These are phyloP conservation scores for Drosophila yakuba DNA, from an alignment of 1,140 invertebrate species.

Conservation along the genomic window DNA sequence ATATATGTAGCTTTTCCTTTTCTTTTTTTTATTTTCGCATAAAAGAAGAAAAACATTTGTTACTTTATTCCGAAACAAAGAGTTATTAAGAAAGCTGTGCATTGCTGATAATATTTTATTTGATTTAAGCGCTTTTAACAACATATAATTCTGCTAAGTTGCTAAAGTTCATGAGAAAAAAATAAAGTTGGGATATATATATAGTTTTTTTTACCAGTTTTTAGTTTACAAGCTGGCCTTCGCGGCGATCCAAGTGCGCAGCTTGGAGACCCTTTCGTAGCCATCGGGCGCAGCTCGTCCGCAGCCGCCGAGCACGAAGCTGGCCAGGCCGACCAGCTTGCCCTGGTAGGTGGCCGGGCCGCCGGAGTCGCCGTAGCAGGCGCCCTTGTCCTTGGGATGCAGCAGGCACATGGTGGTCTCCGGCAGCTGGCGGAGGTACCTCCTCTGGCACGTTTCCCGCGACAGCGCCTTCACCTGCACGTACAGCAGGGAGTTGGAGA, in stretches of 20 bases:
- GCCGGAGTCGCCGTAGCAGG: slow-evolving; percentile 78
- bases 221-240: slow-evolving; percentile 8
- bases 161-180: not conserved
- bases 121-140: not conserved
- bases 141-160: not conserved
- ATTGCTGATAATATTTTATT: not conserved
- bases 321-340: slow-evolving; percentile 65
- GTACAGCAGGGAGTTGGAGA: slow-evolving; percentile 52
- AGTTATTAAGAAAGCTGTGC: not conserved
- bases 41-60: too few species aligned
- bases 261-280: slow-evolving; percentile 84
- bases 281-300: slow-evolving; percentile 85
- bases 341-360: slow-evolving; percentile 70
- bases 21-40: too few species aligned
- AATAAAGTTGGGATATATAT: not conserved
- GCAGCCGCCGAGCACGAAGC: slow-evolving; percentile 65
- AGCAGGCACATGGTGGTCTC: slow-evolving; percentile 68
- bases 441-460: slow-evolving; percentile 29
- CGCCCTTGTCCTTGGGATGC: slow-evolving; percentile 59
- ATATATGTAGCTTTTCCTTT: too few species aligned
- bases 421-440: slow-evolving; percentile 26
- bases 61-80: too few species aligned
- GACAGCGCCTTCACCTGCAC: slow-evolving; percentile 45
- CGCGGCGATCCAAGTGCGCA: slow-evolving; percentile 45
- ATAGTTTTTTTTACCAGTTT: too few species aligned